These are phyloP conservation scores for Yasuhikotakia modesta DNA, from an alignment of 2,797 vertebrate species.

Conservation along the genomic window DNA sequence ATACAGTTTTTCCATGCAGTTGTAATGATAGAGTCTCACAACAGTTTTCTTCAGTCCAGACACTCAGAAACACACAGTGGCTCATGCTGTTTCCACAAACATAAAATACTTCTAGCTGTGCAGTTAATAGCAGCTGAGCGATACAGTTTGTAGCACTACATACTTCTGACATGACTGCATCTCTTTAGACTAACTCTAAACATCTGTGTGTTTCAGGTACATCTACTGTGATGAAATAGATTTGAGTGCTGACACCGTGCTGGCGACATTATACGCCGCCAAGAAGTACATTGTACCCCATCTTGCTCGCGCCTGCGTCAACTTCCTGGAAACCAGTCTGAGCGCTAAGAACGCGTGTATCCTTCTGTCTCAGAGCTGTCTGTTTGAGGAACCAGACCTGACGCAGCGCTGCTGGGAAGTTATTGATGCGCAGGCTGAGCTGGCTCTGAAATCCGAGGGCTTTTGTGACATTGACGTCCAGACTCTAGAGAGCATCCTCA, in stretches of 20 bases:
- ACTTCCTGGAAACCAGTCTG: slow-evolving; percentile 96
- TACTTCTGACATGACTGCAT: slow-evolving; percentile 35
- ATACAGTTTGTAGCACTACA: slow-evolving; percentile 2
- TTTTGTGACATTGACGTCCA: slow-evolving; percentile 97
- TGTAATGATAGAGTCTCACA: not conserved
- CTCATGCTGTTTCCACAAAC: slow-evolving; percentile 25
- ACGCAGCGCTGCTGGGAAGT: slow-evolving; percentile 99
- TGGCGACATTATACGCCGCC: slow-evolving; percentile 95
- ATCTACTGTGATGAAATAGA: slow-evolving; percentile 99
- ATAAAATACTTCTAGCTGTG: slow-evolving; percentile 35
- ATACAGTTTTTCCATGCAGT: not conserved
- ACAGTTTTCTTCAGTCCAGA: not conserved
- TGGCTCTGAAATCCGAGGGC: slow-evolving; percentile 93
- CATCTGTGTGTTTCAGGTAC: slow-evolving; percentile 78
- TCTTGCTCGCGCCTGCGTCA: slow-evolving; percentile 94
- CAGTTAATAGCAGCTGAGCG: slow-evolving; percentile 23
- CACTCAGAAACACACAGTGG: not conserved
- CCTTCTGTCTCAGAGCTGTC: slow-evolving; percentile 95
- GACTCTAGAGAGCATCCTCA: slow-evolving; percentile 95
- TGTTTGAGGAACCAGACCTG: slow-evolving; percentile 97
- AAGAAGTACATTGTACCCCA: slow-evolving; percentile 99
- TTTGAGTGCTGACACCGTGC: slow-evolving; percentile 92
- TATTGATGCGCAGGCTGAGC: slow-evolving; percentile 95
- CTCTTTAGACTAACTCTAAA: too few relatives aligned
- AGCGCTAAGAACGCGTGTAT: slow-evolving; percentile 97